Conservation (phyloP, 2,888 invertebrate species). For the Keiferia lycopersicella region DNA sequence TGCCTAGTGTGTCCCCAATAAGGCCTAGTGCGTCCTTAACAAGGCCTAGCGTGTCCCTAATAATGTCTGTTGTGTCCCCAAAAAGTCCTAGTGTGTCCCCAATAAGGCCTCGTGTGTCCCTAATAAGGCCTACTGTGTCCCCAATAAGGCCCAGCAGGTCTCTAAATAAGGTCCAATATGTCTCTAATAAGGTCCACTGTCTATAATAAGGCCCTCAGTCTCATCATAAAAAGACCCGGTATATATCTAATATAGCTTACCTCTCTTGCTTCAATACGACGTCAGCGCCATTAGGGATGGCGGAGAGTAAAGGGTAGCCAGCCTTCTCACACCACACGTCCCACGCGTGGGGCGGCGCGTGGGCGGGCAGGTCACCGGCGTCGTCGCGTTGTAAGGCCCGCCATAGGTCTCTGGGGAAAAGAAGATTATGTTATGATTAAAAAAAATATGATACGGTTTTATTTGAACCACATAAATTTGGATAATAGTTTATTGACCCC, state of each 20-base stretch:
- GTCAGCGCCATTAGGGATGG: constrained; percentile 81
- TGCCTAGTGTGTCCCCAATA: no score
- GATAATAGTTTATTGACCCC: no score
- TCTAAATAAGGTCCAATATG: no score
- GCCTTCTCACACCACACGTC: constrained; percentile 89
- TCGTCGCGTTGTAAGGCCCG: constrained; percentile 67
- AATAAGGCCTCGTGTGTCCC: no score
- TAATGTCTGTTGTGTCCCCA: no score
- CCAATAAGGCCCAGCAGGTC: not conserved
- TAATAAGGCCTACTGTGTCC: no score
- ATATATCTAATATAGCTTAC: constrained; percentile 69
- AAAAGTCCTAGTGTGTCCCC: no score
- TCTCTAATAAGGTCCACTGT: not conserved
- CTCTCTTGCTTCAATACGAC: constrained; percentile 86
- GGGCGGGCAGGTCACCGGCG: constrained; percentile 48
- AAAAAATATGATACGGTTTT: not conserved
- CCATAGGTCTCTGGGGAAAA: constrained; percentile 89
- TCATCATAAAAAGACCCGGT: not conserved
- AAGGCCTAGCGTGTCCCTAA: no score
- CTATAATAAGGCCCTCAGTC: no score
- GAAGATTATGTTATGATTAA: not conserved
- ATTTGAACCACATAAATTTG: no score
- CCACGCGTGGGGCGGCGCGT: constrained; percentile 64
- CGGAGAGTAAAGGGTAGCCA: constrained; percentile 89
- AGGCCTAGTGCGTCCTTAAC: no score